Conservation (phyloP, 2,888 invertebrate genomes). For the Drosophila silvestris region DNA sequence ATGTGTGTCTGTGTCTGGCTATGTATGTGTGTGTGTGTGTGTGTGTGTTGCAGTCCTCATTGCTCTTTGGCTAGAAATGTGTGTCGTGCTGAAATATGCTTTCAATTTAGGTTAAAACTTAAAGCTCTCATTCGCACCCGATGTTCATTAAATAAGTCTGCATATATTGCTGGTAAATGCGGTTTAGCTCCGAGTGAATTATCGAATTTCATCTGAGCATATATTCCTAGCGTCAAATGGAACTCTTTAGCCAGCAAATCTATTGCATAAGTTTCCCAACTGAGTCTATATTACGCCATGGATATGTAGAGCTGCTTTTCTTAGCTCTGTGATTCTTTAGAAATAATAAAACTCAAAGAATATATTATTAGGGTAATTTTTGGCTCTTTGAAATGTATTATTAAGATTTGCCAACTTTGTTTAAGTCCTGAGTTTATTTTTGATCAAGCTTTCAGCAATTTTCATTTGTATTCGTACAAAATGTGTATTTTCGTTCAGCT, state of each 20-base stretch:
- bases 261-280: not conserved
- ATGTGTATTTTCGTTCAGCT: too few relatives aligned
- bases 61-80: slow-evolving; percentile 60
- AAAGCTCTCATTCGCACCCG: slow-evolving; percentile 46
- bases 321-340: not conserved
- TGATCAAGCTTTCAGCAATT: too few relatives aligned
- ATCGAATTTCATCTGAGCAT: not conserved
- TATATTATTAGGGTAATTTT: not conserved
- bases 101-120: slow-evolving; percentile 75
- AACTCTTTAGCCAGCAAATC: not conserved
- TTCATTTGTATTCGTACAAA: too few relatives aligned
- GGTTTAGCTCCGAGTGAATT: slow-evolving; percentile 18
- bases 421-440: not conserved
- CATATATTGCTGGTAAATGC: slow-evolving; percentile 17
- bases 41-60: slow-evolving; percentile 28
- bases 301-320: not conserved
- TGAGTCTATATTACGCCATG: not conserved
- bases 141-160: slow-evolving; percentile 29
- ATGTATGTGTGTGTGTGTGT: not conserved
- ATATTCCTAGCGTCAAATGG: not conserved
- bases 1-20: not conserved
- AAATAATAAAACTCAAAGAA: not conserved
- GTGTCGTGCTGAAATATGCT: slow-evolving; percentile 61
- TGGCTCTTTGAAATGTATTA: not conserved
- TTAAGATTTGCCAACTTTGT: not conserved